Conservation (phyloP, 1,140 invertebrate genomes). For the Drosophila novamexicana region DNA sequence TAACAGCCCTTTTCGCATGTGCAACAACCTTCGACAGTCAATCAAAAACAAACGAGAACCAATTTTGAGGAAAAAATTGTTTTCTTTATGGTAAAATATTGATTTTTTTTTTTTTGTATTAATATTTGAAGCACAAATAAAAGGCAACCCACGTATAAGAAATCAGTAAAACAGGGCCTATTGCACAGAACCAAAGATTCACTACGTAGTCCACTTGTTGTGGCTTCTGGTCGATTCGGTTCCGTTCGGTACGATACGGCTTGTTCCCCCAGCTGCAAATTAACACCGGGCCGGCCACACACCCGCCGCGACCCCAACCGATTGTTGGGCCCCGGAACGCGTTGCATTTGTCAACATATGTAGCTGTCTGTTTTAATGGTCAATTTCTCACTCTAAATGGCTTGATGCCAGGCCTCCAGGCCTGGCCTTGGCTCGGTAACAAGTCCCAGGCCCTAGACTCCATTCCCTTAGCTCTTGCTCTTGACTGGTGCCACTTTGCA, state of each 20-base stretch:
- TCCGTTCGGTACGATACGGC: background rate
- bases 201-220: conserved; percentile 30
- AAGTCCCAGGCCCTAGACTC: conserved; percentile 11
- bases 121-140: background rate
- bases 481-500: conserved; percentile 21
- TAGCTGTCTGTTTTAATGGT: conserved; percentile 82
- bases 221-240: conserved; percentile 10
- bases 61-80: too few species aligned
- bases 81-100: background rate
- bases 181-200: conserved; percentile 22
- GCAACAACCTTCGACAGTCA: too few species aligned
- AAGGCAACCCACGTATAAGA: conserved; percentile 1
- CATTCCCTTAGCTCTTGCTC: conserved; percentile 1
- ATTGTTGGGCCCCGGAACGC: conserved; percentile 38
- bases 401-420: conserved; percentile 32
- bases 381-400: conserved; percentile 84
- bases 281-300: conserved; percentile 27
- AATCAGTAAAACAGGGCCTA: background rate
- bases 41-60: too few species aligned
- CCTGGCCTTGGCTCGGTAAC: conserved; percentile 6
- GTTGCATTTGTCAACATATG: conserved; percentile 82
- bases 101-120: too few species aligned
- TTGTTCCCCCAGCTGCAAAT: conserved; percentile 17
- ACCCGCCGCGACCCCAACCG: background rate
- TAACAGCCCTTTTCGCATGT: too few species aligned